Base-by-base conservation (phyloP, 2,888 invertebrate genomes). In the Agelastica alni region DNA sequence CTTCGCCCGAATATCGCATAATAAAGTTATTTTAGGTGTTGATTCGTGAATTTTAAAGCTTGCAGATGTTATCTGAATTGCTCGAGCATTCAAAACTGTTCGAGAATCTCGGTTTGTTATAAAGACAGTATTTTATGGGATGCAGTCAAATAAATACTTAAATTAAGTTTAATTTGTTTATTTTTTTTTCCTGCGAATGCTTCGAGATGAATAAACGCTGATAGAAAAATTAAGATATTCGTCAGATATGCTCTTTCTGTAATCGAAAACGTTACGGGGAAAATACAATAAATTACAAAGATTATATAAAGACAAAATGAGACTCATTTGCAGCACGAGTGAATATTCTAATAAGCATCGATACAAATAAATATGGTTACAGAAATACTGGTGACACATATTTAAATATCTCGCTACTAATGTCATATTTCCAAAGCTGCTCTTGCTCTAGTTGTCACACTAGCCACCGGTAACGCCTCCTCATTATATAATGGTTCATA, bases 1-100 rank as follows among this genome's bases (percentile, higher is more conserved):
- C 26, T 26, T 26, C 9, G 2, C 6, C 26, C 26, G 26, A 26
- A 26, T 7, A 6, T 26, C 26, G 26, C 26, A 17, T 36, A 36
- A 36, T 17, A 36, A 36, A 36, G 12, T 16, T 36, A 26, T 26
- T 17, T 10, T 36, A 17, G 16, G 36, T 36, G 16, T 36, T 36
- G 17, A 36, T 17, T 16, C 6, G 32, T 36, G 17, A 36, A 17
- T 17, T 36, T 14, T 36, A 17, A 16, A n/a, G n/a, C n/a, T 36
- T n/a, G 16, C 17, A 36, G 32, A 34, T 34, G 13, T 34, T 34
- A 34, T 34, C 32, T 12, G 9, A 12, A 5, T 4, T 34, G 14
- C 6, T 6, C 14, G 32, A 34, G 32, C 32, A 34, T 34, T 34
- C 32, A 34, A 13, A 34, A 34, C 32, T 34, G 13, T 34, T 34